These are phyloP conservation scores for Ivindomyrus marchei DNA, from an alignment of 2,113 vertebrate species.

Conservation along the genomic window DNA sequence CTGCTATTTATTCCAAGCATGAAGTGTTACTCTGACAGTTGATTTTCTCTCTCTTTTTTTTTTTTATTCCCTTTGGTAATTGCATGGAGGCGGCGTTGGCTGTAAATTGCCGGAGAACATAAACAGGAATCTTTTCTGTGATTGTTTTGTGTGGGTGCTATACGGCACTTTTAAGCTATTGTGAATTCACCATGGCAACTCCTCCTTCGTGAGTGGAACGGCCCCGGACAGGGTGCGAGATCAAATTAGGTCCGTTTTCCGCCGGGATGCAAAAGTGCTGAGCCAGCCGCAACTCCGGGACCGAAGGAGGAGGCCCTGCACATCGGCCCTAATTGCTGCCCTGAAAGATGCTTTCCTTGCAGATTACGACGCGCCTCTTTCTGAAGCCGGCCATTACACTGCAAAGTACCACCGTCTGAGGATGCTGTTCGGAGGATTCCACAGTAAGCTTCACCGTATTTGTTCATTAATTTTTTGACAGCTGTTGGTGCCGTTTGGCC, in stretches of 20 bases:
- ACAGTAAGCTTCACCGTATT: slow-evolving; percentile 56
- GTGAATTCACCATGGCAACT: background rate
- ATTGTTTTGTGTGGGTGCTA: background rate
- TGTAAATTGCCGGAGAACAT: background rate
- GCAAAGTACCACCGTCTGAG: slow-evolving; percentile 80
- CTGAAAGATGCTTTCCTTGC: slow-evolving; percentile 34
- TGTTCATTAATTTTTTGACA: background rate
- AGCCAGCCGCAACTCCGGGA: background rate
- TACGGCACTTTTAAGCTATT: background rate
- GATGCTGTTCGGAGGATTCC: slow-evolving; percentile 64
- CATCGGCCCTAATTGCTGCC: background rate
- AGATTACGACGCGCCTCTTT: slow-evolving; percentile 90
- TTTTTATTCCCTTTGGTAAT: background rate
- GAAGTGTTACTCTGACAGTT: background rate
- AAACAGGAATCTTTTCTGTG: background rate
- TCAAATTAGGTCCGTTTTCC: background rate
- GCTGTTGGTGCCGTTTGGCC: background rate
- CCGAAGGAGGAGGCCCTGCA: background rate
- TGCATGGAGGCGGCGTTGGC: background rate
- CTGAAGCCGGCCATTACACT: slow-evolving; percentile 88
- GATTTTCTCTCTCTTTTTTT: background rate
- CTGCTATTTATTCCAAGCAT: slow-evolving; percentile 2
- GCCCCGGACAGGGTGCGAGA: background rate
- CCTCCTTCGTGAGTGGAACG: background rate
- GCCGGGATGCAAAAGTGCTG: background rate